Evolutionary conservation across 2,888 invertebrate genomes (phyloP).

Genomic region (Diarsia dahlii): DNA sequence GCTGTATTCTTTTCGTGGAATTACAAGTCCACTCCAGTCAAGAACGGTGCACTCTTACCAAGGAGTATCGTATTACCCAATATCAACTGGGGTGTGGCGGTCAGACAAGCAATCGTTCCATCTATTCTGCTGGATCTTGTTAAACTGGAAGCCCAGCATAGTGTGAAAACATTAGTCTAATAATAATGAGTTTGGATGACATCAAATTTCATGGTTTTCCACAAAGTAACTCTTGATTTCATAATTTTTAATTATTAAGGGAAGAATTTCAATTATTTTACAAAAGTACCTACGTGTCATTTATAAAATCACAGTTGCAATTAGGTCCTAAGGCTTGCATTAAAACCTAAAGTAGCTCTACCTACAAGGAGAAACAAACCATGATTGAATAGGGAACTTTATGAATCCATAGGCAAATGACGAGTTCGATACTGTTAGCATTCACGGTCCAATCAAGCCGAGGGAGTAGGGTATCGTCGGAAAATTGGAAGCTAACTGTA

Average conservation of each 20-base stretch:
- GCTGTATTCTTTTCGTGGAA: too few relatives aligned
- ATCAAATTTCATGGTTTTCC: neutral
- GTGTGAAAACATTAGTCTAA: too few relatives aligned
- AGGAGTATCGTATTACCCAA: too few relatives aligned
- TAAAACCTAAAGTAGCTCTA: neutral
- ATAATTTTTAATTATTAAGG: neutral
- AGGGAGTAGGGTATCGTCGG: slow-evolving; percentile 67
- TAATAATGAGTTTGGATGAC: neutral
- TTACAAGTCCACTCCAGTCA: too few relatives aligned
- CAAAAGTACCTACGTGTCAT: neutral
- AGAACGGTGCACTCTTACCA: too few relatives aligned
- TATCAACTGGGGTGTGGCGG: too few relatives aligned
- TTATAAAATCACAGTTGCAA: neutral
- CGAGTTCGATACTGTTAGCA: slow-evolving; percentile 72
- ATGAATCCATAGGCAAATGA: slow-evolving; percentile 65
- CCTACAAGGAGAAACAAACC: slow-evolving; percentile 10
- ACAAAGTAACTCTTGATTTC: neutral
- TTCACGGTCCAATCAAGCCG: slow-evolving; percentile 81
- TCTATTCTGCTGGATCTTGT: too few relatives aligned
- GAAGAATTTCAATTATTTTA: neutral
- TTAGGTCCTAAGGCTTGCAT: neutral
- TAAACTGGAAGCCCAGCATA: too few relatives aligned
- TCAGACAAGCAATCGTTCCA: too few relatives aligned
- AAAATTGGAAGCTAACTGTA: slow-evolving; percentile 66
- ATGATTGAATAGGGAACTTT: slow-evolving; percentile 55